These are phyloP conservation scores for Coluber constrictor DNA, from an alignment of 2,797 vertebrate species.

Conservation along the genomic window DNA sequence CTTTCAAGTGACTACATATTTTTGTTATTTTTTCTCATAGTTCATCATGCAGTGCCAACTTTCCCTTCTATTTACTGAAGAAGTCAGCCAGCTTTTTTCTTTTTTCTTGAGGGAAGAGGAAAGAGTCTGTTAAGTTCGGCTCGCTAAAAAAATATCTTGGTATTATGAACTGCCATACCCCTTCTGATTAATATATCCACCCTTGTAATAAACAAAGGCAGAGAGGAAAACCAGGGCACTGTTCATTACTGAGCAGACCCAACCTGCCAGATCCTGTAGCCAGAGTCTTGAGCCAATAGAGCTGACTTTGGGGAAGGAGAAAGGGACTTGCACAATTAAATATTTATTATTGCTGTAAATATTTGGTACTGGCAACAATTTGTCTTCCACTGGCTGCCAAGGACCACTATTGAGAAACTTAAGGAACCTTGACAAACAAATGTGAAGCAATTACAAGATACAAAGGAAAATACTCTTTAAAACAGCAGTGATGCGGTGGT, in stretches of 20 bases:
- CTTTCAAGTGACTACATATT: not conserved
- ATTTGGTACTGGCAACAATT: not conserved
- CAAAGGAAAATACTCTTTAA: not conserved
- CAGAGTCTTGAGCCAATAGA: not conserved
- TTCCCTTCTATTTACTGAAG: conserved; percentile 5
- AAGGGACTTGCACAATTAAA: not conserved
- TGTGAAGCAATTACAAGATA: not conserved
- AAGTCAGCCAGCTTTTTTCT: not conserved
- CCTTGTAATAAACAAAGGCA: not conserved
- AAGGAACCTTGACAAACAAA: conserved; percentile 1
- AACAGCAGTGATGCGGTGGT: not conserved
- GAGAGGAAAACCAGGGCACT: not conserved
- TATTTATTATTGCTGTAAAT: not conserved
- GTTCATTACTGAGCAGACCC: not conserved
- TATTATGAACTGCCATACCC: not conserved
- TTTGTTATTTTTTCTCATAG: not conserved
- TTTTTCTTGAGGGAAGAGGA: not conserved
- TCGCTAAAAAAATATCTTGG: rapidly evolving
- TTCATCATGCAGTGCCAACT: not conserved
- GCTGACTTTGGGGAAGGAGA: not conserved
- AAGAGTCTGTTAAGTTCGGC: not conserved
- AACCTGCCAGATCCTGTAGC: not conserved
- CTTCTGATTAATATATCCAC: not conserved
- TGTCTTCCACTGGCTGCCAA: not conserved
- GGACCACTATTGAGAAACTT: not conserved